These are phyloP conservation scores for Zaprionus lachaisei DNA, from an alignment of 1,140 invertebrate species.

Conservation along the genomic window DNA sequence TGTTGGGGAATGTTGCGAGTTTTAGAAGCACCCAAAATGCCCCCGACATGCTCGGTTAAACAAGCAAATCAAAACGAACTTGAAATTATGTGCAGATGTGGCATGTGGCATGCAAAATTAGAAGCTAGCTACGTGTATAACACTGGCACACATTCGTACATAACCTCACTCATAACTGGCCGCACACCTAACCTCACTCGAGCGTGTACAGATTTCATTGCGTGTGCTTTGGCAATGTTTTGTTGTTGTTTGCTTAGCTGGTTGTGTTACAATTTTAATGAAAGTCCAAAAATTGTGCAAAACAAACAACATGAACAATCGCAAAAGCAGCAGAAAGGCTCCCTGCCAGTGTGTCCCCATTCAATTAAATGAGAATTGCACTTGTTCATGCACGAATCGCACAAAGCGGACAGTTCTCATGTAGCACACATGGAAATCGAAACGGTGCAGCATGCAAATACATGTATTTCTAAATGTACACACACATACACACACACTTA, in stretches of 20 bases:
- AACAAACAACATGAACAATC: conserved; percentile 43
- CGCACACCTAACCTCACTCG: conserved; percentile 17
- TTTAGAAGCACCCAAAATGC: conserved; percentile 25
- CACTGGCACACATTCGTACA: neutral
- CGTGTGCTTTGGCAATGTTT: conserved; percentile 1
- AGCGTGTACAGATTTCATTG: conserved; percentile 4
- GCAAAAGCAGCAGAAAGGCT: neutral
- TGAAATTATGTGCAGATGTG: conserved; percentile 38
- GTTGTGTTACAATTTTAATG: conserved; percentile 57
- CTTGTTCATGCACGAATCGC: conserved; percentile 31
- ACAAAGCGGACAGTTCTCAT: conserved; percentile 14
- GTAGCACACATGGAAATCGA: neutral
- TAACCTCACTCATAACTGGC: neutral
- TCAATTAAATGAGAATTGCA: conserved; percentile 64
- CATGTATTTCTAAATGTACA: neutral
- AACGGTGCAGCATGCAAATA: neutral
- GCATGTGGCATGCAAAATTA: conserved; percentile 18
- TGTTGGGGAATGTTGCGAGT: neutral
- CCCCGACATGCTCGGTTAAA: conserved; percentile 43
- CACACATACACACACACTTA: neutral
- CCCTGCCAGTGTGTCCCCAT: conserved; percentile 27
- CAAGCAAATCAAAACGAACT: conserved; percentile 51
- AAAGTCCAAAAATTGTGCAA: conserved; percentile 48
- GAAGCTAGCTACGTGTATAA: conserved; percentile 3
- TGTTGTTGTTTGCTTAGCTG: conserved; percentile 28